Conservation (phyloP, 2,113 vertebrate species). For the Colaptes auratus region DNA sequence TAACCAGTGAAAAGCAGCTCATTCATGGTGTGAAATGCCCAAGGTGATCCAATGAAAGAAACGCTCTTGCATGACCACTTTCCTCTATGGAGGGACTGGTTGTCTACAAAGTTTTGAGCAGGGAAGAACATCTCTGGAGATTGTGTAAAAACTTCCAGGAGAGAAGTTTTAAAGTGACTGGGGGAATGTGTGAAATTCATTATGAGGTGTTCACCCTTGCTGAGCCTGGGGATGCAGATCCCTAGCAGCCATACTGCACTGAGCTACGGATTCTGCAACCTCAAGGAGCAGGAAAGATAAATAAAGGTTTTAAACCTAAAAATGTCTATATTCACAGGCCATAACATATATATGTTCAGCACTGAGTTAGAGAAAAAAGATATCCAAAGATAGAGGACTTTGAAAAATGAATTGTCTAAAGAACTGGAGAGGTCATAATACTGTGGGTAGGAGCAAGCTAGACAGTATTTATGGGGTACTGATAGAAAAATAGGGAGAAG, state of each 20-base stretch:
- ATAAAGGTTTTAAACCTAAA: neutral
- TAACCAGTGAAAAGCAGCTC: neutral
- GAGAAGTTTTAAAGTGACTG: neutral
- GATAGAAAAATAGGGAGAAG: neutral
- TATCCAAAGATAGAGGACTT: neutral
- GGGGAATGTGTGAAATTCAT: neutral
- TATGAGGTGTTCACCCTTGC: neutral
- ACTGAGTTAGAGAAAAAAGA: neutral
- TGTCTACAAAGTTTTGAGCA: neutral
- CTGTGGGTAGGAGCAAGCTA: neutral
- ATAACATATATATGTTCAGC: neutral
- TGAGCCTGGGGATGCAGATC: neutral
- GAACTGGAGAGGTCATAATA: neutral
- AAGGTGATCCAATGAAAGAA: neutral
- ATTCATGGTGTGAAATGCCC: neutral
- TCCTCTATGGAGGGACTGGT: fast-evolving
- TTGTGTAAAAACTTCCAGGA: neutral
- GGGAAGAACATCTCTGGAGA: neutral
- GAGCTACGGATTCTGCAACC: neutral
- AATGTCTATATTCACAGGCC: neutral
- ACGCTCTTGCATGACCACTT: neutral
- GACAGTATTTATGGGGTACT: neutral
- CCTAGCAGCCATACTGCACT: neutral
- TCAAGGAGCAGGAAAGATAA: neutral
- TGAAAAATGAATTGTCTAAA: neutral